Evolutionary conservation across 2,888 invertebrate species (phyloP).

Genomic region (Tenthredo livida): DNA sequence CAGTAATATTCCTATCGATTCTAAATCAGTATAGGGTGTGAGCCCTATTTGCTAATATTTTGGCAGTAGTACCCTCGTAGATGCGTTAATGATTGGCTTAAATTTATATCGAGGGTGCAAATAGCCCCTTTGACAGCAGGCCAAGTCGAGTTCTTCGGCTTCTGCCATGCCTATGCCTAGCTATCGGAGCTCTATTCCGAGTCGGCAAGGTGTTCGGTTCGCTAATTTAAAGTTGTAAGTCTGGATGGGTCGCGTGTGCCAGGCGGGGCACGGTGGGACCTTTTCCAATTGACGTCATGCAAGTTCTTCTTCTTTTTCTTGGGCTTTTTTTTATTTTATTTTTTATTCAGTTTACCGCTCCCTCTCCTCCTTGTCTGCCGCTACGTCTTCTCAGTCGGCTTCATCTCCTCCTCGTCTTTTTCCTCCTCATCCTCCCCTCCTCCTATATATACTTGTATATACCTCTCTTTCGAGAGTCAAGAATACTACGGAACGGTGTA

Average conservation of each 20-base stretch:
- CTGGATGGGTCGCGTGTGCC: constrained; percentile 50
- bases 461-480: constrained; percentile 63
- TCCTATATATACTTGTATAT: neutral
- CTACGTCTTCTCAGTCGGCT: constrained; percentile 4
- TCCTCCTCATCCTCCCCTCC: neutral
- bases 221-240: constrained; percentile 52
- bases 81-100: constrained; percentile 21
- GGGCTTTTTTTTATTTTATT: neutral
- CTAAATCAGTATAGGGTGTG: neutral
- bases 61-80: neutral
- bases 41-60: constrained; percentile 24
- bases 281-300: constrained; percentile 78
- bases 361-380: constrained; percentile 55
- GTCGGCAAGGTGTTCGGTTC: constrained; percentile 52
- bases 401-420: constrained; percentile 7
- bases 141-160: constrained; percentile 43
- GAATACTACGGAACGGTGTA: constrained; percentile 72
- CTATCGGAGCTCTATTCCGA: constrained; percentile 50
- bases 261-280: constrained; percentile 66
- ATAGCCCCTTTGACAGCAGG: constrained; percentile 52
- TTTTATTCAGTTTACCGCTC: constrained; percentile 53
- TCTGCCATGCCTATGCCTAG: constrained; percentile 31
- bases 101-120: constrained; percentile 47
- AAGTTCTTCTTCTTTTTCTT: constrained; percentile 58
- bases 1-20: neutral